Base-by-base conservation (phyloP, 2,888 invertebrate species). In the Hartigia nigra region DNA sequence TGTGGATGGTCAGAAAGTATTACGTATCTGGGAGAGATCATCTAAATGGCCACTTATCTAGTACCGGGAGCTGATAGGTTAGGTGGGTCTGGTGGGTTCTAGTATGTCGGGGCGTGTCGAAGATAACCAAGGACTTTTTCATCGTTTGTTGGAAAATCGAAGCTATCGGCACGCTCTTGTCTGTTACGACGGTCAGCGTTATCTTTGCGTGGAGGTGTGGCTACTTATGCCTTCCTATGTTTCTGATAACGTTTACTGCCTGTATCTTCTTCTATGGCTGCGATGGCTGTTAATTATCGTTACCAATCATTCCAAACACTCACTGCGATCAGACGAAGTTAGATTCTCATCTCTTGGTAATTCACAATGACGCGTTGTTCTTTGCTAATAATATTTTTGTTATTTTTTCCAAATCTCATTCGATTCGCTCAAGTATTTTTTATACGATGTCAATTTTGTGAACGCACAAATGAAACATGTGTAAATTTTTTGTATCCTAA, bases 41-140 rank as follows among this genome's bases (percentile, higher is more conserved):
- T 84, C 84, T 86, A 84, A 86, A 85, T 82, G 83, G 85, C 83
- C 84, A 86, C 86, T 88, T 88, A 88, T 88, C 88, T 88, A 84
- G 83, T 83, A 78, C 82, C 83, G 77, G 80, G 80, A 74, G 70
- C 84, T 80, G 79, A 77, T 75, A 31, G 77, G 86, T 84, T 84
- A 86, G 83, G 77, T 77, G 79, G 78, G 70, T 74, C 39, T 70
- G 69, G 37, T 82, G 80, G 85, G 85, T 86, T 87, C 86, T 83
- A 88, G 31, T 72, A 34, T 89, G 88, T 89, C 84, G 85, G 87
- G 89, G 89, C 86, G 89, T 89, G 89, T 89, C 87, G 82, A 80
- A 84, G 86, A 88, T 87, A 89, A 72, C 72, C 5, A 31, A 34
- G 12, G 78, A 76, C 82, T 81, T 83, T 85, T 88, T 84, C 84